Evolutionary conservation across 1,140 invertebrate genomes (phyloP), one percentile per base, ranked within the genome.

Genomic region (Drosophila athabasca): DNA sequence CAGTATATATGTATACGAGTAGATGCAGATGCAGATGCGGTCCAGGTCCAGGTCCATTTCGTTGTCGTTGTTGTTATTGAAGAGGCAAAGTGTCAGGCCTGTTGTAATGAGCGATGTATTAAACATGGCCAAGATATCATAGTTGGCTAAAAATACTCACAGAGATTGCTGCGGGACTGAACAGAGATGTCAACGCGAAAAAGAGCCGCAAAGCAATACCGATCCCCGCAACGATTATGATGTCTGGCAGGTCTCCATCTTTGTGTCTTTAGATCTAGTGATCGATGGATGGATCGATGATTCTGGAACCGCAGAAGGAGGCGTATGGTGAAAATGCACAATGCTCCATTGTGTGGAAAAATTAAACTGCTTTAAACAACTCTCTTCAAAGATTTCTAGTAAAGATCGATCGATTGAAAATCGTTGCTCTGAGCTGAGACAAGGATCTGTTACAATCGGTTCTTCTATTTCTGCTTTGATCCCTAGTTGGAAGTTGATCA

Each of bases 61-160:
- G 11, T 43, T n/a, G 15, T 44, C 2, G 22, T 26, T n/a, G 49
- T 31, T 7, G 24, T 31, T 35, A 9, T 41, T 24, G 39, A 24
- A 24, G 19, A 35, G 58, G 58, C 58, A 76, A 85, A 87, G 81
- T 85, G 82, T 85, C 77, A 76, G 77, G 41, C 73, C 22, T 51
- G 61, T 77, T 87, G 81, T 85, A 85, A 85, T 87, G 82, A 85
- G 82, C 78, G 73, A 43, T 81, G 64, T 50, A 57, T 9, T n/a
- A 52, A 41, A n/a, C 46, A 43, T n/a, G 43, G 19, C 26, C 65
- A 70, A 69, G 65, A 58, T 69, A 58, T 26, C 35, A 39, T 13
- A 58, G 26, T 50, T 69, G 67, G 46, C 82, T 88, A 85, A 66
- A 85, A 85, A 85, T 85, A 81, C 58, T 31, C 31, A 29, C 51